A percentile compares a stretch with the other conserved stretches of the same genome.
These are phyloP conservation scores for Rhagoletis zephyria DNA, from an alignment of 1,140 invertebrate species.

Conservation along the genomic window DNA sequence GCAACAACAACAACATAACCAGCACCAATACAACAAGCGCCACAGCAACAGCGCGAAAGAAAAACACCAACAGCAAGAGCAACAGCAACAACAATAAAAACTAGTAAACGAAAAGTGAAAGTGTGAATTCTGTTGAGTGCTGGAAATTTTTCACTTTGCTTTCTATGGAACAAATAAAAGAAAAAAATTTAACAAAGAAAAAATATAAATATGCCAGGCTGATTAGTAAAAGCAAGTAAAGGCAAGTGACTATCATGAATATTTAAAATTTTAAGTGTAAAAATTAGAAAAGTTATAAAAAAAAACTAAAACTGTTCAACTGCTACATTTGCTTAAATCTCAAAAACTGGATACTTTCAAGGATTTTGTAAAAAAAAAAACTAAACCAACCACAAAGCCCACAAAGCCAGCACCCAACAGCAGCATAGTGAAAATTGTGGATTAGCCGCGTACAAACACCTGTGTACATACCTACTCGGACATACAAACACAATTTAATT, in stretches of 20 bases:
- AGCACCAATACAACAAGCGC: background rate
- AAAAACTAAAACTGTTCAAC: background rate
- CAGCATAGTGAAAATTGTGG: background rate
- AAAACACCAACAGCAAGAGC: background rate
- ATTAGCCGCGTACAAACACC: background rate
- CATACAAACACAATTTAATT: background rate
- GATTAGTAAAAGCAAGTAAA: background rate
- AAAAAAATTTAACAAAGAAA: background rate
- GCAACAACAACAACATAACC: background rate
- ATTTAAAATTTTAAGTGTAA: background rate
- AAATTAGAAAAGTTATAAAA: background rate
- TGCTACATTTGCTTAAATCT: background rate
- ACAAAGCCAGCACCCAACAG: background rate
- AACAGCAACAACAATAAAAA: background rate
- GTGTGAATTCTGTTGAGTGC: conserved; percentile 35
- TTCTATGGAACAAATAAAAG: background rate
- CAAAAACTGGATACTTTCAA: background rate
- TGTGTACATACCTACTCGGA: background rate
- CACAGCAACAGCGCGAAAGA: background rate
- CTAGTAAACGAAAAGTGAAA: conserved; percentile 50
- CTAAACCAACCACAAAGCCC: background rate
- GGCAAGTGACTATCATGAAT: background rate
- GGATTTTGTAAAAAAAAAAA: background rate
- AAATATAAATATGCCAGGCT: background rate
- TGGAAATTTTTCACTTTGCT: conserved; percentile 28